Conservation (phyloP, 2,888 invertebrate species). For the Archips xylosteana region DNA sequence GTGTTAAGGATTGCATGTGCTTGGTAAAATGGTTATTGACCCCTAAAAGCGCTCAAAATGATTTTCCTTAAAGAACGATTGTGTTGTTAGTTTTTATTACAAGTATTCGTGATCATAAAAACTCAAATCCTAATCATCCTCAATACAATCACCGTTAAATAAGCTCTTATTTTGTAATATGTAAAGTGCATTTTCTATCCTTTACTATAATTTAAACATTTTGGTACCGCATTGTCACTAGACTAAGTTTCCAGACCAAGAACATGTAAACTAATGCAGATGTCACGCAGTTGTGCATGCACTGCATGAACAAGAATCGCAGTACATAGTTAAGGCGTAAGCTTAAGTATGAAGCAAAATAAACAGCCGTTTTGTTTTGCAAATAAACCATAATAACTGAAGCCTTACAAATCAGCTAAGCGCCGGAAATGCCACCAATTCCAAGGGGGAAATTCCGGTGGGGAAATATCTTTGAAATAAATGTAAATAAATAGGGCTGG, state of each 20-base stretch:
- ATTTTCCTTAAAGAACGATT: background rate
- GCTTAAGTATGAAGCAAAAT: conserved; percentile 46
- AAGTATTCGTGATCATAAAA: too few relatives aligned
- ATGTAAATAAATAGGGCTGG: conserved; percentile 81
- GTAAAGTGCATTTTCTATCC: too few relatives aligned
- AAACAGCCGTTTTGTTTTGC: conserved; percentile 67
- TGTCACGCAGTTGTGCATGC: background rate
- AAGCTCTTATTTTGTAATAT: too few relatives aligned
- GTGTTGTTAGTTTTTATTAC: background rate
- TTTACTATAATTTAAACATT: too few relatives aligned
- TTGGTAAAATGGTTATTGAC: background rate
- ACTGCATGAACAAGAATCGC: background rate
- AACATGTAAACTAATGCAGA: background rate
- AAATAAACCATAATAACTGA: conserved; percentile 72
- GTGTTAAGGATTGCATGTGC: background rate
- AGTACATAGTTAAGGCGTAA: background rate
- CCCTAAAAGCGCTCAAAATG: background rate
- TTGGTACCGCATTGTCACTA: too few relatives aligned
- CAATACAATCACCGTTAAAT: too few relatives aligned
- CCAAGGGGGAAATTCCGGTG: conserved; percentile 78
- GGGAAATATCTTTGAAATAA: conserved; percentile 81
- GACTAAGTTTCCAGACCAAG: background rate
- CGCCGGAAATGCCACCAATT: conserved; percentile 76
- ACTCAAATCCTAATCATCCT: too few relatives aligned
- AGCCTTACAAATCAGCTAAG: conserved; percentile 77